Base-by-base conservation (phyloP, 2,113 vertebrate genomes). In the Theropithecus gelada region DNA sequence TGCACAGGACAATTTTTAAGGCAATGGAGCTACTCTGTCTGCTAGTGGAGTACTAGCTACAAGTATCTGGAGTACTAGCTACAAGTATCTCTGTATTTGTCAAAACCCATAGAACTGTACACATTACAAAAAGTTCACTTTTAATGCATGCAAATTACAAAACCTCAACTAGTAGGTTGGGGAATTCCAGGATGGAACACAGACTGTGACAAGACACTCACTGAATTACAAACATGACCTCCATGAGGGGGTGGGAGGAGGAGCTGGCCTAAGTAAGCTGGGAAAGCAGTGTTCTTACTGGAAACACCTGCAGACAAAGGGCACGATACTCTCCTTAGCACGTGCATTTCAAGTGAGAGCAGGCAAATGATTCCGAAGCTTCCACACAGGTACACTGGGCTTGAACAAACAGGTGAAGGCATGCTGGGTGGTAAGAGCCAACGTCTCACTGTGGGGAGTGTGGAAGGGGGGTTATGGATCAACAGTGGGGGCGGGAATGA, bases 401-500 rank as follows among this genome's bases (percentile, higher is more conserved):
- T 23, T 68, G 27, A 45, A 81, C 22, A 64, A 30, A 66, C 14
- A 78, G 5, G 84, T 35, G 3, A 30, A 32, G 0, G 2, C 3
- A 4, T 1, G 0, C n/a, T 22, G 35, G 3, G 13, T 10, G 84
- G 83, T 8, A 5, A 79, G 84, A 35, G 30, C 27, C 2, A 3
- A 32, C 5, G 2, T 75, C 82, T 68, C 40, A 20, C 50, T 25
- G 16, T 25, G 3, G 25, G 75, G 48, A 32, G 61, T 14, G 27
- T 64, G 27, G 10, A 32, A 5, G 66, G 38, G 12, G 2, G 30
- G 18, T 68, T 38, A 55, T 2, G 52, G 70, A 40, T 38, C 38
- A 57, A 35, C 43, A 40, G 0, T 10, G 12, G 35, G 68, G 30
- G 8, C 12, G 0, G 0, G 8, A 27, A 43, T 2, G 48, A 30